Evolutionary conservation across 1,140 invertebrate genomes (phyloP).

Genomic region (Holcopasites calliopsidis): DNA sequence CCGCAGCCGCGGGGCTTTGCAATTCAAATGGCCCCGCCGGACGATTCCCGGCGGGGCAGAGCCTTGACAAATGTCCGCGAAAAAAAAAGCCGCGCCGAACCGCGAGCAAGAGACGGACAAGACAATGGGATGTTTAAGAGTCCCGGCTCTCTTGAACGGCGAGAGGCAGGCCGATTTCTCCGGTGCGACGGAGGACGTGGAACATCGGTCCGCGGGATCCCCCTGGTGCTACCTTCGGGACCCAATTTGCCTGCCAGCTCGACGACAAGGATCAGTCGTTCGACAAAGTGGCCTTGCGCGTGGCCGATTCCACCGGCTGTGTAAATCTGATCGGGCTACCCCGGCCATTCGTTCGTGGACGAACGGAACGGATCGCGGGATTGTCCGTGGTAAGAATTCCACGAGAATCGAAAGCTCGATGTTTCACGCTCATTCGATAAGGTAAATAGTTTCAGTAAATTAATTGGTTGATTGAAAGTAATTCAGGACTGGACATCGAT

Average conservation of each 20-base stretch:
- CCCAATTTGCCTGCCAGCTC: constrained; percentile 61
- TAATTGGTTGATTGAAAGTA: no score
- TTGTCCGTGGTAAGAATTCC: neutral
- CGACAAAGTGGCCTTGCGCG: constrained; percentile 53
- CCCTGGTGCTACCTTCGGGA: constrained; percentile 47
- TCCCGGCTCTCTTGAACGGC: constrained; percentile 30
- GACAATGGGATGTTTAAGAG: constrained; percentile 69
- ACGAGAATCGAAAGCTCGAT: neutral
- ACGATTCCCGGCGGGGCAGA: constrained; percentile 37
- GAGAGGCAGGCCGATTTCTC: constrained; percentile 35
- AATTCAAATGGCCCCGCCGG: constrained; percentile 59
- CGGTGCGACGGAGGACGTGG: constrained; percentile 29
- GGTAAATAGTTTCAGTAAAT: no score
- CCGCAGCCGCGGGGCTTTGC: constrained; percentile 40
- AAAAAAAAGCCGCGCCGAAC: constrained; percentile 45
- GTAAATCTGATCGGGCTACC: constrained; percentile 43
- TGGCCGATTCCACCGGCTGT: constrained; percentile 10
- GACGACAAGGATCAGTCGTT: constrained; percentile 57
- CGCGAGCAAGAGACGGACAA: constrained; percentile 63
- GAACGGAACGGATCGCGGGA: neutral
- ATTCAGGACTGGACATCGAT: no score
- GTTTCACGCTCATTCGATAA: no score
- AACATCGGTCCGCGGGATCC: constrained; percentile 50
- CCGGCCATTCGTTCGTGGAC: neutral
- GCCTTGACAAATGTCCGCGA: constrained; percentile 63